phyloP scores from a whole-genome alignment of 1,140 invertebrate genomes.

The Manduca sexta region DNA sequence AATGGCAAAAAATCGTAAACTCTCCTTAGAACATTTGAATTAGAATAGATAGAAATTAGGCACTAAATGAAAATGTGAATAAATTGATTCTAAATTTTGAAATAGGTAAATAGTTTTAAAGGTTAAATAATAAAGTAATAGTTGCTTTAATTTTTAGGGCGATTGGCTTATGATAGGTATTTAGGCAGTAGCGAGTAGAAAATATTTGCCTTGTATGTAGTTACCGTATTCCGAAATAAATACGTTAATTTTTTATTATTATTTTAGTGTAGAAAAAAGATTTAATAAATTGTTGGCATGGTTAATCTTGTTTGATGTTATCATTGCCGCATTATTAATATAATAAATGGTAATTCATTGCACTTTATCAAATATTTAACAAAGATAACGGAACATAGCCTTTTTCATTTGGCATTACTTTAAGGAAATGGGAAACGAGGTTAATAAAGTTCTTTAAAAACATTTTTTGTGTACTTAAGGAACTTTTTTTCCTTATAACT shows the following conservation, averaged over 20 bases:
- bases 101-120: constrained; percentile 19
- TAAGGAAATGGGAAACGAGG: constrained; percentile 17
- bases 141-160: constrained; percentile 28
- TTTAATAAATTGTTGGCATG: constrained; percentile 34
- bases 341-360: neutral
- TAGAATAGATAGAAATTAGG: constrained; percentile 20
- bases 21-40: constrained; percentile 49
- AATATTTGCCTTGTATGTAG: constrained; percentile 14
- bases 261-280: neutral
- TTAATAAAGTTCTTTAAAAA: constrained; percentile 18
- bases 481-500: constrained; percentile 16
- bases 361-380: constrained; percentile 6
- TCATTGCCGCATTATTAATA: neutral
- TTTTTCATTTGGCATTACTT: constrained; percentile 6
- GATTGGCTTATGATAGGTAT: constrained; percentile 29
- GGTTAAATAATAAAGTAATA: constrained; percentile 22
- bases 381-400: constrained; percentile 7
- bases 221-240: neutral
- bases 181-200: constrained; percentile 13
- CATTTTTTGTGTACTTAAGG: constrained; percentile 18
- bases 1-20: constrained; percentile 55
- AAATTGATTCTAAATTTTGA: constrained; percentile 28
- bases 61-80: constrained; percentile 12
- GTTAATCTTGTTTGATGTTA: constrained; percentile 11
- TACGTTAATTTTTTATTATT: constrained; percentile 7